A percentile compares a stretch with the other conserved stretches of the same genome.
These are phyloP conservation scores for Torymus texanus DNA, from an alignment of 2,888 invertebrate genomes.

Conservation along the genomic window DNA sequence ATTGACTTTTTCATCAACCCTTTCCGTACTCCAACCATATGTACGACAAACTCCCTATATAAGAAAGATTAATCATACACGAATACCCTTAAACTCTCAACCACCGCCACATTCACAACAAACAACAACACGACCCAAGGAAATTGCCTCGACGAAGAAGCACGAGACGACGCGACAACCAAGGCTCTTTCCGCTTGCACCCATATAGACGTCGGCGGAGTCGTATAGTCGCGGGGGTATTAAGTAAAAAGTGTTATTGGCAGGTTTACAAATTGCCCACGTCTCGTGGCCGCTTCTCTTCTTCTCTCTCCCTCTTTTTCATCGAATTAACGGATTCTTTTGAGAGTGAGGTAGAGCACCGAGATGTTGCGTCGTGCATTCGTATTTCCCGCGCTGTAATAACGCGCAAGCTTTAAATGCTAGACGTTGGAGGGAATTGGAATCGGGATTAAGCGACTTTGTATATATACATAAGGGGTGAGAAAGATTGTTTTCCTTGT, in stretches of 20 bases:
- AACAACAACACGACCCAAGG: background rate
- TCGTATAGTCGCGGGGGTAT: conserved; percentile 45
- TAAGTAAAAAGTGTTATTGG: conserved; percentile 63
- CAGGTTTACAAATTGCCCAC: conserved; percentile 61
- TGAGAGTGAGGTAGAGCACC: background rate
- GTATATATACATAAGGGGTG: background rate
- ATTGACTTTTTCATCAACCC: too few species aligned
- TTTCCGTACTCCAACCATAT: too few species aligned
- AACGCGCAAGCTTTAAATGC: background rate
- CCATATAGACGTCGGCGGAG: too few species aligned
- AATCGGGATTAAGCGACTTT: conserved; percentile 19
- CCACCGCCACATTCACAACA: background rate
- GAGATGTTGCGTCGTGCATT: background rate
- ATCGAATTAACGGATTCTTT: conserved; percentile 30
- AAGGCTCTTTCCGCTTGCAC: too few species aligned
- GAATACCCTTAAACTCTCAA: too few species aligned
- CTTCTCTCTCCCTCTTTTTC: background rate
- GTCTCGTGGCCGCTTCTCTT: background rate
- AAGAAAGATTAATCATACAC: too few species aligned
- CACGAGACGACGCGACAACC: too few species aligned
- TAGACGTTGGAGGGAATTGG: background rate
- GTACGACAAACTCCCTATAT: too few species aligned
- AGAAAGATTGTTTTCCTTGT: background rate
- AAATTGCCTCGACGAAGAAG: conserved; percentile 13
- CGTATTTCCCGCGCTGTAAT: background rate